Base-by-base conservation (phyloP, 1,140 invertebrate genomes). In the Muscidifurax raptorellus region DNA sequence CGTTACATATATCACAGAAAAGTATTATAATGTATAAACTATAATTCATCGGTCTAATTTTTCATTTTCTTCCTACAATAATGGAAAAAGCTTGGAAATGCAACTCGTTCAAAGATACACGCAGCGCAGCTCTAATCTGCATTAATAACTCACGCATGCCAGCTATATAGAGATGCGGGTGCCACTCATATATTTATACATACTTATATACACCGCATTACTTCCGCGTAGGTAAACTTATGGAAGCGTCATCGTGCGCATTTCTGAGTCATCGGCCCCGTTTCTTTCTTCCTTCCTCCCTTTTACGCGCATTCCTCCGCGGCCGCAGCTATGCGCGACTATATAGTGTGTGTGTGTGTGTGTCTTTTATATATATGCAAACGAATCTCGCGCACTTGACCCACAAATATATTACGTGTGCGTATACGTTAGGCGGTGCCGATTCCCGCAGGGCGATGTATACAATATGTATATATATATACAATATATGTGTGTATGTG, bases 221-320 rank as follows among this genome's bases (percentile, higher is more conserved):
- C 67, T 67, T 71, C 79, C 32, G 79, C 40, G 47, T 69, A 71
- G 66, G 32, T 30, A 52, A 74, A 32, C n/a, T 64, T n/a, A n/a
- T 47, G 71, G 32, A 27, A 77, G 64, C 71, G 71, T 66, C 52
- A 72, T 59, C 18, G 59, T 25, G 64, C 75, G 84, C 67, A 30
- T 40, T 67, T 44, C 59, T 83, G 81, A 83, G 74, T 83, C 81
- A 78, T 78, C 76, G 82, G 64, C 44, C 76, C 30, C 82, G 44
- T 78, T 79, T 67, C 74, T 71, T 69, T 18, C 36, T 82, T 82
- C 64, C 36, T 82, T 82, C 64, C 44, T 82, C 75, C 67, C 25
- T 69, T 77, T 76, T 76, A 64, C 76, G 52, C 27, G 12, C 76
- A 66, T 66, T 78, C 30, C 59, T 66, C 59, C 25, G 52, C 10